Base-by-base conservation (phyloP, 2,113 vertebrate genomes). In the Craseonycteris thonglongyai region DNA sequence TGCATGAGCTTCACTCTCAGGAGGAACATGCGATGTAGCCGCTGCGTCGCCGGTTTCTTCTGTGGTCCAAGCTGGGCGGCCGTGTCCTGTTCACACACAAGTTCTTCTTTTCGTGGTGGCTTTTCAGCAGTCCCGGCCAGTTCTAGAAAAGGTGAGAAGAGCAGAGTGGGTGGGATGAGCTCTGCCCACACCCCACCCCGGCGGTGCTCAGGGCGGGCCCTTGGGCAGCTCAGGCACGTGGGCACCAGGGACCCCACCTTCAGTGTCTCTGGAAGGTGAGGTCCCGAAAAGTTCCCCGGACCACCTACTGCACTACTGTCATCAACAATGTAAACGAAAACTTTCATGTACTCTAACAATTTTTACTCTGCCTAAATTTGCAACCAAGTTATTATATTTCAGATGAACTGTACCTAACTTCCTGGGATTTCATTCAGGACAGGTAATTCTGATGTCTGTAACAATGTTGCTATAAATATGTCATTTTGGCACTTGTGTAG, bases 1-100 rank as follows among this genome's bases (percentile, higher is more conserved):
- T 99, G 99, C 99, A 99, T 99, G 68, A 99, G 99, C 97, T 99
- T 99, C 96, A 99, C 99, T 63, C 99, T 96, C 65, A 99, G 96
- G 76, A 99, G 99, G 95, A 99, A 99, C 99, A 99, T 99, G 24
- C 99, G 98, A 97, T 99, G 99, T 93, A 99, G 99, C 98, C 99
- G 99, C 65, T 99, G 99, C 83, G 98, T 98, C 66, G 98, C 72
- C 0, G 97, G 98, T 79, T 99, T 98, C 90, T 97, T 98, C 18
- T 96, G 98, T 0, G 93, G 40, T 59, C 96, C 97, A 94, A 97
- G 91, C 3, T 65, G 87, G 91, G 96, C 74, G 84, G 87, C 69
- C 0, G 84, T 93, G 42, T 97, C 96, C 68, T 98, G 98, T 56
- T 99, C 98, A 63, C 96, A 59, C 1, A 8, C 21, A 40, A 92